Evolutionary conservation across 2,888 invertebrate genomes (phyloP), one percentile per base, ranked within the genome.

Genomic region (Blera fallax): DNA sequence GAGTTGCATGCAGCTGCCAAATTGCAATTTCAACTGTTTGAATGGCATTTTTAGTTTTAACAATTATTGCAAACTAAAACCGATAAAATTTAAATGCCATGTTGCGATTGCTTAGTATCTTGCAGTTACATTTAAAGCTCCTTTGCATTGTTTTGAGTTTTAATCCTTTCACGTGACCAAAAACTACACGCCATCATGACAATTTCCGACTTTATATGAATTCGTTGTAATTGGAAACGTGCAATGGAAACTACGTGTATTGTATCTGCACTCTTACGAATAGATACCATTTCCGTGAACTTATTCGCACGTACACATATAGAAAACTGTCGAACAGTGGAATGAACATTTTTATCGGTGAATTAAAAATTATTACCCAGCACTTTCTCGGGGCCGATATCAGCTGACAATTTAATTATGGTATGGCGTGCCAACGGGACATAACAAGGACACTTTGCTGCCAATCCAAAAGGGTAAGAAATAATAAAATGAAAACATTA

Each of bases 321-420:
- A 21, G 10, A 50, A 58, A 56, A 48, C 50, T 64, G 56, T 65
- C 58, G 50, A 72, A 50, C n/a, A n/a, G n/a, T n/a, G n/a, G 37
- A 81, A 62, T 29, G 16, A 56, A 60, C 54, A 60, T 81, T 50
- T 34, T 37, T 70, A 82, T 70, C 70, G 64, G 32, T 14, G 34
- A 54, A 69, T 69, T 62, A 80, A 62, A 60, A 60, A 69, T 32
- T 77, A 77, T 77, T 64, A 64, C 48, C 64, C 48, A 50, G 72
- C 45, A 64, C 56, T 64, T 69, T 65, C 58, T 52, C 70, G 50
- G 29, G 29, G 56, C 29, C 70, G 50, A 65, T 82, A 82, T 76
- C 64, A 60, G 76, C 58, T 77, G 82, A 82, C 82, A 82, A 82
- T 82, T 82, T 82, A 82, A 82, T 82, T 82, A 77, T 70, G 48